Evolutionary conservation across 2,797 vertebrate species (phyloP).

Genomic region (Macropus fuliginosus): DNA sequence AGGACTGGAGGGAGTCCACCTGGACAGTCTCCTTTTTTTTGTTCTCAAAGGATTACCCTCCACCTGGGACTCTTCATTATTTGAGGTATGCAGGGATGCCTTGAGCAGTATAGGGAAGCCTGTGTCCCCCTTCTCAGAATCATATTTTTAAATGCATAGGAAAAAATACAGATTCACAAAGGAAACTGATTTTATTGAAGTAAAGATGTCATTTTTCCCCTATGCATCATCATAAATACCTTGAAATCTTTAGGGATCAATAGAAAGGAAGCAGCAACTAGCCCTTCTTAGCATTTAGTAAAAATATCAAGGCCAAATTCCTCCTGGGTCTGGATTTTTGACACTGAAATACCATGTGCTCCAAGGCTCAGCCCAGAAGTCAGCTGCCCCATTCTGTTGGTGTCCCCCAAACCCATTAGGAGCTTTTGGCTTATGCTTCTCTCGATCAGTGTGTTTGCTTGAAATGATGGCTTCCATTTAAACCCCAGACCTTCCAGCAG

Average conservation of each 20-base stretch:
- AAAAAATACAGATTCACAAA: neutral
- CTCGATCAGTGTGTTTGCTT: fast-evolving
- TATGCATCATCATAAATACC: neutral
- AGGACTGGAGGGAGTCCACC: neutral
- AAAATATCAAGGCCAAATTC: fast-evolving
- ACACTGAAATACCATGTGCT: fast-evolving
- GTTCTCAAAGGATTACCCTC: neutral
- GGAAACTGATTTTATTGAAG: neutral
- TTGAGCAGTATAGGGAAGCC: neutral
- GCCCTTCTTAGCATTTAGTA: fast-evolving
- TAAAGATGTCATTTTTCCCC: neutral
- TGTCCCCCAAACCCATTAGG: fast-evolving
- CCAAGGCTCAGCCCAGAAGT: neutral
- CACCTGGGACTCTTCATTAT: neutral
- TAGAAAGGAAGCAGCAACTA: neutral
- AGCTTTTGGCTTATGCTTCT: neutral
- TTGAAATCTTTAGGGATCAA: neutral
- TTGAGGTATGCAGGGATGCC: neutral
- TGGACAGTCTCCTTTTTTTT: neutral
- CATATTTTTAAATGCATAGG: neutral
- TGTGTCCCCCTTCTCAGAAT: neutral
- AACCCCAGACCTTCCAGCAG: neutral
- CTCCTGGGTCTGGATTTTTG: neutral
- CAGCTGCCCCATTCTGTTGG: neutral
- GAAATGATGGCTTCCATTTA: neutral